Base-by-base conservation (phyloP, 1,140 invertebrate genomes). In the Panagrolaimus sp. region DNA sequence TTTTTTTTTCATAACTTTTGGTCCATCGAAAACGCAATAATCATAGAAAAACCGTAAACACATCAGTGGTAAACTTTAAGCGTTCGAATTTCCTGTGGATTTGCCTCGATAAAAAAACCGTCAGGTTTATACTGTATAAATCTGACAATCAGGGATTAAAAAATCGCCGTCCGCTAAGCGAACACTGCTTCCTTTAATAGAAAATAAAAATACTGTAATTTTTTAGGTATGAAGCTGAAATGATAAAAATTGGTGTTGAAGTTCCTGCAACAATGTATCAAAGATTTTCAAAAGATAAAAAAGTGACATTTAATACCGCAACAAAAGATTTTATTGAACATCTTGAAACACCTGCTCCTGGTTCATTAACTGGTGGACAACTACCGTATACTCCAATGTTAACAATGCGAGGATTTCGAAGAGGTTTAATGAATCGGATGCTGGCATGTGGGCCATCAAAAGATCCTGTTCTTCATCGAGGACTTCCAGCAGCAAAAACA, bases 241-340 rank as follows among this genome's bases (percentile, higher is more conserved):
- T 58, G 52, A 58, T 58, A 21, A 58, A 58, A 58, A 58, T 21
- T 28, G 52, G 52, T 21, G 52, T 58, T 12, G 52, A 58, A 58
- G 52, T 58, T 28, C 10, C 10, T 5, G 52, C 52, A 10, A 28
- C 52, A 21, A 28, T 58, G 10, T 58, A 58, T 21, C 21, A 26
- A 28, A 21, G 52, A 58, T 58, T 21, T 58, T 12, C 52, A 21
- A 58, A 58, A 24, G 52, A 58, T 28, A 12, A n/a, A 58, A 58
- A 58, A 58, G 28, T 58, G 17, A 26, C 52, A 14, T 21, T 58
- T 28, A 58, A 58, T 21, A 58, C 52, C 0, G 15, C 52, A n/a
- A 26, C 52, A 28, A 58, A 58, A 21, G 52, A 58, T 21, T 58
- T 58, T 21, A 58, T 58, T 28, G 52, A 58, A 28, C 52, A 58